Evolutionary conservation across 35 echinoderm and acorn worm genomes (phyloP), one percentile per base, ranked within the genome.

Genomic region (Eucidaris tribuloides): DNA sequence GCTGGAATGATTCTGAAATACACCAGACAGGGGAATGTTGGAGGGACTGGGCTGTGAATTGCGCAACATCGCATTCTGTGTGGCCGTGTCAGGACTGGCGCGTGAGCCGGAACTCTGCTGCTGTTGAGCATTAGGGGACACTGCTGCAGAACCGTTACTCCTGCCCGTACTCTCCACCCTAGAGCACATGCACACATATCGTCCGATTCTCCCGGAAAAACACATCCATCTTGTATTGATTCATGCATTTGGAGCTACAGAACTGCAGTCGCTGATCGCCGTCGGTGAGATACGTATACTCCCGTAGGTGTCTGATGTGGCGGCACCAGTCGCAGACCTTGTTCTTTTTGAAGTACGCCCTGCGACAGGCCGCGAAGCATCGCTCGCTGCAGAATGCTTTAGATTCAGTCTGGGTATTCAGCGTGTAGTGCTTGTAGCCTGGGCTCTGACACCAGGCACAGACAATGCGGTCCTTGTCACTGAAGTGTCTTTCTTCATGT

Each of bases 341-440:
- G 70, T 80, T 93, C 40, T 83, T 32, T 40, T 83, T 89, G 78
- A 98, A 89, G 87, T 98, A 98, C 6, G 87, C 87, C 41, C 87
- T 35, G 17, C 90, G 74, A 33, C 79, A 90, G 48, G 90, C 60
- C 0, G 90, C 95, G 54, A 98, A 98, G 76, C 95, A 98, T 39
- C 86, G 88, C 79, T 98, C 95, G 46, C 95, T 98, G 79, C 95
- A 98, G 78, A 98, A 98, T 0, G 95, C 95, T 54, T 87, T 87
- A 11, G 95, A 93, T 18, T 92, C 83, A 2, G 83, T 86, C 45
- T 86, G 77, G 2, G 95, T 98, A 83, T 93, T 98, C 76, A 98
- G 91, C 1, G 95, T 98, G 83, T 93, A 98, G 15, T 78, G 78
- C 57, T 97, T 98, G 82, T 79, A 81, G n/a, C 95, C 90, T 33